Percentiles rank a stretch among this genome's conserved stretches.
phyloP scores from a whole-genome alignment of 2,113 vertebrate genomes.

The Zingel zingel region DNA sequence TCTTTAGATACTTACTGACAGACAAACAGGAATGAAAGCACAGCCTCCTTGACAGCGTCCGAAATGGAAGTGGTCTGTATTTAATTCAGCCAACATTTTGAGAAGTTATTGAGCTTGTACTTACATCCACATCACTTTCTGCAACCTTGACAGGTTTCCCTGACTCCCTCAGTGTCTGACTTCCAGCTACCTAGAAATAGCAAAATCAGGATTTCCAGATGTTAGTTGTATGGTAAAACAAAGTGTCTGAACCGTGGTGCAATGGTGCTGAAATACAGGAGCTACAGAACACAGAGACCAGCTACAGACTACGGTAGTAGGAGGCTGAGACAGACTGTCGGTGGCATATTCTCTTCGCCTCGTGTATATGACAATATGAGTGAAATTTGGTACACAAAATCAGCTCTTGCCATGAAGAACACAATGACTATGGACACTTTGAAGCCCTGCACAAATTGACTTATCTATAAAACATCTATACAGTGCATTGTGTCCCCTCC shows the following conservation, averaged over 20 bases:
- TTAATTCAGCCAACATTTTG: background rate
- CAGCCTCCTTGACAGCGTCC: background rate
- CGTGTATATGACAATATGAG: constrained; percentile 49
- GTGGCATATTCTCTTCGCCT: constrained; percentile 34
- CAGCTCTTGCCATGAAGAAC: constrained; percentile 55
- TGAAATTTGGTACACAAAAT: constrained; percentile 46
- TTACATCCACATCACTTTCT: constrained; percentile 95
- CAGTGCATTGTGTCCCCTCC: background rate
- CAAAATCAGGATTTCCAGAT: constrained; percentile 37
- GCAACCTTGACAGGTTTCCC: constrained; percentile 92
- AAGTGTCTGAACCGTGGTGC: background rate
- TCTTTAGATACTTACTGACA: background rate
- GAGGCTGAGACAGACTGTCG: constrained; percentile 25
- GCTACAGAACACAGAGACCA: constrained; percentile 44
- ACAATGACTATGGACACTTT: constrained; percentile 61
- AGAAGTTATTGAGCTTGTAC: constrained; percentile 64
- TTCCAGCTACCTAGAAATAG: constrained; percentile 87
- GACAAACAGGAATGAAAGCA: background rate
- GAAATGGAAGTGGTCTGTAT: background rate
- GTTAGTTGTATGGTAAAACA: background rate
- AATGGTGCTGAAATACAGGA: constrained; percentile 7
- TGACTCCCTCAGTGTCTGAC: constrained; percentile 87
- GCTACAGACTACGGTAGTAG: constrained; percentile 33
- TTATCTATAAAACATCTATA: background rate
- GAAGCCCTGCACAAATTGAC: constrained; percentile 64